These are phyloP conservation scores for Hemiscyllium ocellatum DNA, from an alignment of 2,113 vertebrate genomes.

Conservation along the genomic window DNA sequence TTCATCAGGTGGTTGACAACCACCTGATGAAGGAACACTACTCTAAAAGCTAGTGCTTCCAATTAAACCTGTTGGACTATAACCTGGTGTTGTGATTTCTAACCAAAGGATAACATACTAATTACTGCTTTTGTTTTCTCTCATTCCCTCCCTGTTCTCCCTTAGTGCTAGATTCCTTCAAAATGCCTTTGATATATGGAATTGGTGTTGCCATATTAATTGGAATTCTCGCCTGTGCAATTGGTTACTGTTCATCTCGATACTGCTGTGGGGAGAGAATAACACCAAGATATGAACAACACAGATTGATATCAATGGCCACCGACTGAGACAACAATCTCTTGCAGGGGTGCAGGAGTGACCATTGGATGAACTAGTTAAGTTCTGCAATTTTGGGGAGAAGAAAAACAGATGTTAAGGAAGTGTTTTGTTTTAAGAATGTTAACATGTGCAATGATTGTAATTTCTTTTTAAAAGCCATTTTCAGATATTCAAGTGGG, in stretches of 20 bases:
- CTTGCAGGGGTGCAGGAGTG: no score
- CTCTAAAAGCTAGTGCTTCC: no score
- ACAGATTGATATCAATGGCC: constrained; percentile 84
- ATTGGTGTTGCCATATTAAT: constrained; percentile 66
- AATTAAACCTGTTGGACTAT: no score
- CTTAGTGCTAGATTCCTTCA: constrained; percentile 84
- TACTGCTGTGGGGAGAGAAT: constrained; percentile 78
- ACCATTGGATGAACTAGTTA: not conserved
- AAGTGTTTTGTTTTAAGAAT: not conserved
- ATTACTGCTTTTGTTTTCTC: not conserved
- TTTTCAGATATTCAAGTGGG: not conserved
- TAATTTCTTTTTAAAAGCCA: constrained; percentile 29
- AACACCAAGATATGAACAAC: constrained; percentile 65
- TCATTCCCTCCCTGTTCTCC: not conserved
- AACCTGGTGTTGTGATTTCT: no score
- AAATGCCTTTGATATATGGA: constrained; percentile 84
- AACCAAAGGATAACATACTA: no score
- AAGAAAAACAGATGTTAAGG: not conserved
- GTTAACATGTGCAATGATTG: constrained; percentile 8
- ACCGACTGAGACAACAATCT: constrained; percentile 71
- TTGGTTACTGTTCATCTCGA: constrained; percentile 79
- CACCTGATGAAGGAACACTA: no score
- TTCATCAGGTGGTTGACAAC: no score
- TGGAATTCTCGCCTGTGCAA: constrained; percentile 81
- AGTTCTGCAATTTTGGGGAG: not conserved